Conservation (phyloP, 2,888 invertebrate genomes). For the Colletes collaris region DNA sequence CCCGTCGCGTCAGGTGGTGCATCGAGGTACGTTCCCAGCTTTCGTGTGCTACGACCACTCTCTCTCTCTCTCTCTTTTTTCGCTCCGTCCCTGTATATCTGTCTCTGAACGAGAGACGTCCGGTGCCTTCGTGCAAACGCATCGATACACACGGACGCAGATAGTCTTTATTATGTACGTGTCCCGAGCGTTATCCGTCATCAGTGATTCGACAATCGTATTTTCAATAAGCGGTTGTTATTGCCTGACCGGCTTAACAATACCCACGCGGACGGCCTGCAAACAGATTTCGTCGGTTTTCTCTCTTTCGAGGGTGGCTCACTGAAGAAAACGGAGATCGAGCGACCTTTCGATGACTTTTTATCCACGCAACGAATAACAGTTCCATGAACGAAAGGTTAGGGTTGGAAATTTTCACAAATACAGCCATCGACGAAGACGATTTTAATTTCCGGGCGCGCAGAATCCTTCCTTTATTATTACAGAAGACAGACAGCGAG, state of each 20-base stretch:
- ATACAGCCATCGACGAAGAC: too few species aligned
- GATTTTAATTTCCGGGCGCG: too few species aligned
- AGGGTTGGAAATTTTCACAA: too few species aligned
- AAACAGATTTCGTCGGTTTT: constrained; percentile 31
- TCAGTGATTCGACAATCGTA: constrained; percentile 74
- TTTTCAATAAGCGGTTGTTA: constrained; percentile 73
- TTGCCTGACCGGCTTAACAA: constrained; percentile 57
- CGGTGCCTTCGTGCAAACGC: constrained; percentile 58
- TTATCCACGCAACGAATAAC: not conserved
- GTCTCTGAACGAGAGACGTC: constrained; percentile 28
- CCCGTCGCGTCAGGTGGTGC: constrained; percentile 74
- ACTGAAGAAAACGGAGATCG: not conserved
- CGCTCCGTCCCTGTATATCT: too few species aligned
- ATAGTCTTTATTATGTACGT: constrained; percentile 68
- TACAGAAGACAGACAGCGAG: too few species aligned
- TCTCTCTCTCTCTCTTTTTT: constrained; percentile 22
- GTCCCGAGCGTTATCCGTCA: constrained; percentile 69
- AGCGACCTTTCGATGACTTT: not conserved
- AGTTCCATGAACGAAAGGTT: too few species aligned
- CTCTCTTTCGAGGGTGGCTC: not conserved
- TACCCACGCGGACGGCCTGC: constrained; percentile 38
- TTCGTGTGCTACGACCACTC: constrained; percentile 63
- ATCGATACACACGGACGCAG: constrained; percentile 56
- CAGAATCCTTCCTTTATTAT: too few species aligned
- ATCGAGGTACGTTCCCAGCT: constrained; percentile 74